Evolutionary conservation across 1,140 invertebrate species (phyloP).

Genomic region (Hyles euphorbiae): DNA sequence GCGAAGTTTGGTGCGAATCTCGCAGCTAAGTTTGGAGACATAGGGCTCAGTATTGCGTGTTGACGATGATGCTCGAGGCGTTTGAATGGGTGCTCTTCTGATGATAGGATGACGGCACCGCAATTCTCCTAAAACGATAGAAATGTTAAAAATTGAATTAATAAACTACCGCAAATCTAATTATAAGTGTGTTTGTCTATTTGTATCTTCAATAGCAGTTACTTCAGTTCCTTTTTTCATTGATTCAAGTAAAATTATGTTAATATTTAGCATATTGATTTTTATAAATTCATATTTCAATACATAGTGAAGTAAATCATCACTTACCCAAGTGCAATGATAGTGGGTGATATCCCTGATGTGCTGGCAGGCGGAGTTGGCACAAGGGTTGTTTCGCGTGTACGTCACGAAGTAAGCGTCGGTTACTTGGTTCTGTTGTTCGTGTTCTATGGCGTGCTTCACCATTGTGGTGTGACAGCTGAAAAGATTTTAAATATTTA

Average conservation of each 20-base stretch:
- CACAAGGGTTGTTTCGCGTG: constrained; percentile 78
- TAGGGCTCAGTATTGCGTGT: constrained; percentile 79
- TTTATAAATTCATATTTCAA: too few relatives aligned
- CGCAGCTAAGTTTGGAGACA: constrained; percentile 77
- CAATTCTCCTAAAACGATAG: constrained; percentile 84
- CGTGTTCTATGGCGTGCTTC: constrained; percentile 91
- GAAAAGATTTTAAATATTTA: constrained; percentile 13
- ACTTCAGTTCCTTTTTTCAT: too few relatives aligned
- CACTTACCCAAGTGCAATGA: constrained; percentile 86
- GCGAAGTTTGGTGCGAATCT: constrained; percentile 68
- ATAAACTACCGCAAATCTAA: too few relatives aligned
- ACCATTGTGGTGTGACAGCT: constrained; percentile 86
- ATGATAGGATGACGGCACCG: constrained; percentile 86
- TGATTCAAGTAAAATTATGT: too few relatives aligned
- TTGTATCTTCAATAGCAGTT: too few relatives aligned
- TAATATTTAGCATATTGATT: too few relatives aligned
- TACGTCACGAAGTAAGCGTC: constrained; percentile 85
- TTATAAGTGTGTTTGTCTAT: too few relatives aligned
- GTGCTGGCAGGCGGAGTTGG: constrained; percentile 84
- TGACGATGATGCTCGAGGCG: constrained; percentile 93
- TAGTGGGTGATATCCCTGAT: constrained; percentile 89
- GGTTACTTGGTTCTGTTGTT: constrained; percentile 89
- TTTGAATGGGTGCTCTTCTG: constrained; percentile 88
- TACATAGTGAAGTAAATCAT: background rate
- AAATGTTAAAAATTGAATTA: background rate